Percentiles rank a stretch among this genome's conserved stretches.
These are phyloP conservation scores for Eclectus roratus DNA, from an alignment of 2,113 vertebrate genomes.

Conservation along the genomic window DNA sequence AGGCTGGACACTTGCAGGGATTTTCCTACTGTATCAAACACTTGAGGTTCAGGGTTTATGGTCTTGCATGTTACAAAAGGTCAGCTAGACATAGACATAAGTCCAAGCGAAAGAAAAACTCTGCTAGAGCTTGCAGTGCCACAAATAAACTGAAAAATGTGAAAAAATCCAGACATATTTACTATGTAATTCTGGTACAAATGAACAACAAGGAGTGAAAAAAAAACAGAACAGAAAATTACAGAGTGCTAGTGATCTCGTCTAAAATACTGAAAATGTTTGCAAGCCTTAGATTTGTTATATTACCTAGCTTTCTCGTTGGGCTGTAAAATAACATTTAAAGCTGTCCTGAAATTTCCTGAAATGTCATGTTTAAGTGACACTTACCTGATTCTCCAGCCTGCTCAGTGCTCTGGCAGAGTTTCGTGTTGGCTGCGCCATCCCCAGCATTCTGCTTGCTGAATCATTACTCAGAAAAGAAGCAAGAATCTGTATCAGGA, in stretches of 20 bases:
- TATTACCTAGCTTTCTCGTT: not conserved
- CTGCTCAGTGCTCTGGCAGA: not conserved
- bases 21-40: not conserved
- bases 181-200: not conserved
- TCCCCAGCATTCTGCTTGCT: not conserved
- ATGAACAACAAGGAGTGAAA: not conserved
- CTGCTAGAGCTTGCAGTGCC: not conserved
- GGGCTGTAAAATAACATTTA: not conserved
- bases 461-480: not conserved
- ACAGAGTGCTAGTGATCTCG: not conserved
- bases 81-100: not conserved
- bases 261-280: not conserved
- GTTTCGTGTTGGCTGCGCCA: not conserved
- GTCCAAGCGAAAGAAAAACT: not conserved
- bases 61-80: not conserved
- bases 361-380: not conserved
- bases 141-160: not conserved
- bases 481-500: not conserved
- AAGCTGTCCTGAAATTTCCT: not conserved
- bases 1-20: not conserved
- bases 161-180: not conserved
- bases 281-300: not conserved
- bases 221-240: not conserved
- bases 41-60: not conserved
- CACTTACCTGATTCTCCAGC: slow-evolving; percentile 23